Conservation (phyloP, 2,113 vertebrate genomes). For the Scortum barcoo region DNA sequence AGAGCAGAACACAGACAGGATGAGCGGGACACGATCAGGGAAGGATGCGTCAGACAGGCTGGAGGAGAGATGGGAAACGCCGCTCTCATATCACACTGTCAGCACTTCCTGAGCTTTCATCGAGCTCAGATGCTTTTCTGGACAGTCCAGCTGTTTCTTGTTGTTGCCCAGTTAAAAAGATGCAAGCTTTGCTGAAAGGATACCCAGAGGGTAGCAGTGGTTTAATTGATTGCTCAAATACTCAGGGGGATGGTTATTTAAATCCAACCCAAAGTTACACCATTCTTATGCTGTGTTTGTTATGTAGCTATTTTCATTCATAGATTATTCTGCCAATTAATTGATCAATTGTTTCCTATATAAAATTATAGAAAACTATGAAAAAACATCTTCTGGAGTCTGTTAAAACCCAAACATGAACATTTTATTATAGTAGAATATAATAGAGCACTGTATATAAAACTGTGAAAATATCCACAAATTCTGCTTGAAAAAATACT, state of each 20-base stretch:
- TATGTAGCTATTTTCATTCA: not conserved
- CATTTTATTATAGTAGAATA: not conserved
- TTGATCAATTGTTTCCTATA: not conserved
- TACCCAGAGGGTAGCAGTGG: not conserved
- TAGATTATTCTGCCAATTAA: not conserved
- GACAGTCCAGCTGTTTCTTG: conserved; percentile 31
- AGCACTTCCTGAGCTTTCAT: conserved; percentile 54
- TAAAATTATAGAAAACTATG: not conserved
- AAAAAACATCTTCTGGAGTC: not conserved
- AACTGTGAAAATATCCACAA: not conserved
- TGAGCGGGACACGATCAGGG: conserved; percentile 36
- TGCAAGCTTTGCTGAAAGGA: conserved; percentile 23
- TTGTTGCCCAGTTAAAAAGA: conserved; percentile 26
- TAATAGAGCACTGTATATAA: too few species aligned
- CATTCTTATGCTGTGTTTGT: not conserved
- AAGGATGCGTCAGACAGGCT: conserved; percentile 63
- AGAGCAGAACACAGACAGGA: conserved; percentile 43
- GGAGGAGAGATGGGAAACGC: conserved; percentile 58
- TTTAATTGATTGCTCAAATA: not conserved
- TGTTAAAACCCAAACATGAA: not conserved
- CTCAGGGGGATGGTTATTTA: not conserved
- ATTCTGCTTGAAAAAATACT: not conserved
- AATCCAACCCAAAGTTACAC: not conserved
- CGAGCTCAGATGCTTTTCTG: conserved; percentile 13
- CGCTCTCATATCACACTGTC: conserved; percentile 52